phyloP scores from a whole-genome alignment of 2,797 vertebrate genomes.

The Gymnodraco acuticeps region DNA sequence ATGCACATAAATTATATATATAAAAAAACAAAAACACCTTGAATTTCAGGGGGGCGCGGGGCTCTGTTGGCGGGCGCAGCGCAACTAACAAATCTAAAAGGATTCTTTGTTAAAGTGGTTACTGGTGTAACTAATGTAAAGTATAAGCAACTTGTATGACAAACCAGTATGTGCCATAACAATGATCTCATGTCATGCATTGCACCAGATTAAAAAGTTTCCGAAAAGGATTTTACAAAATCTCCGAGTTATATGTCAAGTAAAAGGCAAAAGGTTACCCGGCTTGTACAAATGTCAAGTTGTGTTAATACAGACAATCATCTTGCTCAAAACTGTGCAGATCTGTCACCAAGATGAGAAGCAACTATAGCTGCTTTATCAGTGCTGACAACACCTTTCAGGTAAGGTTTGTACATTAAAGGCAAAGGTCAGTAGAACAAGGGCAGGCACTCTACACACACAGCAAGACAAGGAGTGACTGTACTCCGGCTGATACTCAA shows the following conservation, averaged over 20 bases:
- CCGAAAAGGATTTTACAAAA: background rate
- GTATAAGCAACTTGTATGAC: background rate
- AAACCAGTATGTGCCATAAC: no score
- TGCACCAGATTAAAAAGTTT: background rate
- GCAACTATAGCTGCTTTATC: constrained; percentile 36
- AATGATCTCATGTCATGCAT: no score
- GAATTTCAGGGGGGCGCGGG: no score
- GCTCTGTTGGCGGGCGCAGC: no score
- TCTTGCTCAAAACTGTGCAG: constrained; percentile 23
- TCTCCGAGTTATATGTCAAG: background rate
- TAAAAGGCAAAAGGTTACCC: background rate
- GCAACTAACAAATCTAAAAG: background rate
- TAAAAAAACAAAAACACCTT: no score
- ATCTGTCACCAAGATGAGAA: constrained; percentile 12
- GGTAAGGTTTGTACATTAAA: constrained; percentile 42
- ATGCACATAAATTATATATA: no score
- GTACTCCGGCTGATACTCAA: constrained; percentile 19
- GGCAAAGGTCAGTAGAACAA: constrained; percentile 59
- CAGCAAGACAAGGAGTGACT: constrained; percentile 10
- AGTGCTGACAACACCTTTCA: constrained; percentile 55
- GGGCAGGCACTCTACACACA: constrained; percentile 4
- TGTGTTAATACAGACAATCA: background rate
- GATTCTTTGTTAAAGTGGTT: background rate
- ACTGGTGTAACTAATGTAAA: background rate
- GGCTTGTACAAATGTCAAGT: background rate